Base-by-base conservation (phyloP, 2,113 vertebrate species). In the Podiceps cristatus region DNA sequence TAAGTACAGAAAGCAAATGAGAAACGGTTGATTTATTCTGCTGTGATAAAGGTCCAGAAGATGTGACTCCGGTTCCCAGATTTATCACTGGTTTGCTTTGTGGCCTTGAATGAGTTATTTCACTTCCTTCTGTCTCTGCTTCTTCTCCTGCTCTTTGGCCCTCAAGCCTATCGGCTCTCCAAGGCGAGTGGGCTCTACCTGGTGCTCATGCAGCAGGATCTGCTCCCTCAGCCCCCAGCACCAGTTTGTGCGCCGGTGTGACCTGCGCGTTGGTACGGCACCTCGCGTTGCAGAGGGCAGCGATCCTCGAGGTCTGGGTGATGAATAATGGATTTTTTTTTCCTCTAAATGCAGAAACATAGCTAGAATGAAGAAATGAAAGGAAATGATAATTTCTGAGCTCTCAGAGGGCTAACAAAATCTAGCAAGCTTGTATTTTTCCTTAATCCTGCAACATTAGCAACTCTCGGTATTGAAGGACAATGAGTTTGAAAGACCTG, bases 121-220 rank as follows among this genome's bases (percentile, higher is more conserved):
- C n/a, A 50, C 33, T 95, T 81, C 52, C 62, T 93, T 60, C 76
- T 82, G 44, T 33, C 42, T 90, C 47, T 3, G 3, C 35, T 89
- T 69, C 23, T 88, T 9, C 75, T 86, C 40, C 68, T 82, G 69
- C 45, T 92, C 69, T 91, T 95, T 92, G 95, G 72, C 60, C 56
- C 44, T 81, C 0, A 1, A 90, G 33, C 25, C 72, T 49, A 9
- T 18, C 44, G 66, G 14, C 5, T 90, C 71, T 75, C 12, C 24
- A 37, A 58, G 81, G 52, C 0, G 0, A 68, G 27, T 0, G 0
- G 37, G 25, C 14, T 90, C 47, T 92, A 37, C 66, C 56, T 27
- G 35, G 28, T 37, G 31, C 22, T 79, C 3, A 1, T 9, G 31
- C 27, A 63, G n/a, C 37, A 85, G 60, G 28, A 75, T 35, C 75